These are phyloP conservation scores for Scaptomyza reducta DNA, from an alignment of 2,888 invertebrate species.

Conservation along the genomic window DNA sequence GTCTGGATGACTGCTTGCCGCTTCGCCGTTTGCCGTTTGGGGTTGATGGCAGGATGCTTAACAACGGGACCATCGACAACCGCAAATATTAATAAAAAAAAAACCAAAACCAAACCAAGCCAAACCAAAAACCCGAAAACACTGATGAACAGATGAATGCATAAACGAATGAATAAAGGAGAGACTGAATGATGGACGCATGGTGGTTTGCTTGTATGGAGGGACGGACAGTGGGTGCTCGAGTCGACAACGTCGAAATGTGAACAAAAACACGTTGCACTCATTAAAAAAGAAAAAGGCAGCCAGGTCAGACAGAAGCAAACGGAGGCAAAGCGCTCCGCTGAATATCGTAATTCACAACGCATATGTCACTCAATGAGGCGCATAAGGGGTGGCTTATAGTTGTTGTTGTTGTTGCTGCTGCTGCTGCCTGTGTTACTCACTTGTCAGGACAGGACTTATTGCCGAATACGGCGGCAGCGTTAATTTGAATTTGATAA, in stretches of 20 bases:
- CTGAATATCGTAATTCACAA: conserved; percentile 47
- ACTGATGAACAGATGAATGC: conserved; percentile 13
- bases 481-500: conserved; percentile 82
- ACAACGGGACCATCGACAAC: conserved; percentile 64
- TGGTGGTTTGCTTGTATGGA: not conserved
- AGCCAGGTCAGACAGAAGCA: conserved; percentile 26
- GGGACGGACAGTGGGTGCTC: conserved; percentile 53
- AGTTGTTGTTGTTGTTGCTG: conserved; percentile 10
- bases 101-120: not conserved
- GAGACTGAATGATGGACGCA: conserved; percentile 11
- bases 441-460: conserved; percentile 72
- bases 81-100: conserved; percentile 67
- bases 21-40: conserved; percentile 9
- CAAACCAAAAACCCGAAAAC: conserved; percentile 29
- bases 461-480: conserved; percentile 44
- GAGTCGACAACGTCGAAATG: conserved; percentile 42
- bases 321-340: not conserved
- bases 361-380: conserved; percentile 80
- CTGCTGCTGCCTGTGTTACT: conserved; percentile 42
- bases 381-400: conserved; percentile 56
- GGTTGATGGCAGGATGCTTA: conserved; percentile 50
- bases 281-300: conserved; percentile 73
- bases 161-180: conserved; percentile 6
- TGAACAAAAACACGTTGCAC: conserved; percentile 78
- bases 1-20: conserved; percentile 26